Conservation (phyloP, 2,113 vertebrate species). For the Todiramphus chloris region DNA sequence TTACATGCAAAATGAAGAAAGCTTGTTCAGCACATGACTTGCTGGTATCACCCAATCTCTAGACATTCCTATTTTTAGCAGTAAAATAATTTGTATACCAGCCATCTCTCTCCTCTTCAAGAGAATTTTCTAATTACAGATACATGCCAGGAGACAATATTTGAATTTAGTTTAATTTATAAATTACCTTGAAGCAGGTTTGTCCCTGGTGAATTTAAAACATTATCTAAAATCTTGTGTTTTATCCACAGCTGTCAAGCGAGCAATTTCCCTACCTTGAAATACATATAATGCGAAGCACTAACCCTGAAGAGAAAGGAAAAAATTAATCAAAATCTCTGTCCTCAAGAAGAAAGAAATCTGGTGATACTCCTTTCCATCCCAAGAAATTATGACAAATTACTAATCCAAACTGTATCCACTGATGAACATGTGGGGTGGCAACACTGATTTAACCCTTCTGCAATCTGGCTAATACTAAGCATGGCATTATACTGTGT, state of each 20-base stretch:
- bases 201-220: slow-evolving; percentile 23
- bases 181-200: slow-evolving; percentile 50
- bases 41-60: not conserved
- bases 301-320: not conserved
- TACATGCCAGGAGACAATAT: slow-evolving; percentile 36
- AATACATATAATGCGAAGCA: not conserved
- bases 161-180: slow-evolving; percentile 53
- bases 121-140: slow-evolving; percentile 60
- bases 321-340: slow-evolving; percentile 10
- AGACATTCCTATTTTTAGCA: not conserved
- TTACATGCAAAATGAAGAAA: not conserved
- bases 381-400: not conserved
- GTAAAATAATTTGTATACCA: not conserved
- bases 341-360: not conserved
- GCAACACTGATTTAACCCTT: not conserved
- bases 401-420: not conserved
- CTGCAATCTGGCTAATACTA: not conserved
- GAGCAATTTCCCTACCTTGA: not conserved
- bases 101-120: not conserved
- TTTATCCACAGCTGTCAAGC: slow-evolving; percentile 51
- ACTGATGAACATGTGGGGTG: not conserved
- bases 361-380: not conserved
- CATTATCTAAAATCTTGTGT: slow-evolving; percentile 20
- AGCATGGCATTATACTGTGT: too few species aligned
- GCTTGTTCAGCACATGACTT: not conserved